phyloP scores from a whole-genome alignment of 2,888 invertebrate genomes.

The Lithodes maja region DNA sequence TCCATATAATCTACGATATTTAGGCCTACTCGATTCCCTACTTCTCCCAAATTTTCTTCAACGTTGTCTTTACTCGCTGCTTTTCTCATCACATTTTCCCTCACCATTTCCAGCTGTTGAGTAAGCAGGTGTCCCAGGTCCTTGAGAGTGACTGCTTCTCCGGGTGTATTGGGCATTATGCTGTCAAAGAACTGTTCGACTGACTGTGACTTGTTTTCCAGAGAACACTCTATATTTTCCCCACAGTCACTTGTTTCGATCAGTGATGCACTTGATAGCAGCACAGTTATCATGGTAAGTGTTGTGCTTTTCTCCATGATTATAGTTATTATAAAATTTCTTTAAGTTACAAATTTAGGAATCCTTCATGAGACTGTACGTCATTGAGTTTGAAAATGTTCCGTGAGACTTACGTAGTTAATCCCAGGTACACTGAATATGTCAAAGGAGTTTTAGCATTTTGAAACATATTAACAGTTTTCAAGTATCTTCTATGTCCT shows the following conservation, averaged over 20 bases:
- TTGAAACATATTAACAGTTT: no score
- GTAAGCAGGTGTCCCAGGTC: slow-evolving; percentile 17
- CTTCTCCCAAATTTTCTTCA: neutral
- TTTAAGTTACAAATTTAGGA: no score
- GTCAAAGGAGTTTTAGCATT: no score
- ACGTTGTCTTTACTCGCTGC: neutral
- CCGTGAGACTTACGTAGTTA: no score
- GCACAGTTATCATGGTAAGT: neutral
- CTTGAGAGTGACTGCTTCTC: neutral
- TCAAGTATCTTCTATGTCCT: no score
- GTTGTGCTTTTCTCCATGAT: no score
- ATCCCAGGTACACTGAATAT: no score
- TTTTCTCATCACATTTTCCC: neutral
- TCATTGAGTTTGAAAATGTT: no score
- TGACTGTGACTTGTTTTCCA: neutral
- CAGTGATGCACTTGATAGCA: neutral
- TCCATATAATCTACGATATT: neutral
- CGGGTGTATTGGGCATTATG: neutral
- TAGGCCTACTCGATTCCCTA: no score
- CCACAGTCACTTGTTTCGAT: neutral
- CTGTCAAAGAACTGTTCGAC: slow-evolving; percentile 1
- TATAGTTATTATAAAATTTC: no score
- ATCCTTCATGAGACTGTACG: no score
- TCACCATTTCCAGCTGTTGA: neutral
- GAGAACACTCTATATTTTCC: neutral